Evolutionary conservation across 2,888 invertebrate species (phyloP), one percentile per base, ranked within the genome.

Genomic region (Artemia sinica): DNA sequence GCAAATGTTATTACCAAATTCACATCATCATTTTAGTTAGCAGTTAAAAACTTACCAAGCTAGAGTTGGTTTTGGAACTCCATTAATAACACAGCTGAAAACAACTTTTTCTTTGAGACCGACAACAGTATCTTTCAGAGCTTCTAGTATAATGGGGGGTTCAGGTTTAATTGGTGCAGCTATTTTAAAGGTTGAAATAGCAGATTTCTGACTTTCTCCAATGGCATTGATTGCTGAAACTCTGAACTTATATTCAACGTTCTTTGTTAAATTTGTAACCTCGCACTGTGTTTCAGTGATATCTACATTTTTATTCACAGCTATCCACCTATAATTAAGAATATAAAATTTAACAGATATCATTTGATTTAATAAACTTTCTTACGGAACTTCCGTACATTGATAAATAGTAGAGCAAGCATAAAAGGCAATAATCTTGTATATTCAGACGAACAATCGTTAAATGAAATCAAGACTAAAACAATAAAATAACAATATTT

Each of bases 211-310:
- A 71, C 85, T 84, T 2, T 83, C 81, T 10, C 90, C 89, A 66
- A 86, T 84, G 77, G 84, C 84, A 75, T 91, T 91, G 1, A 87
- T 83, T 28, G 89, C 89, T 71, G 84, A 85, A 2, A 86, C 84
- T 74, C 87, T 82, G 79, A 89, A 88, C 73, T 84, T 83, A 73
- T 88, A 86, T 73, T 86, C 85, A 7, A 82, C 81, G 71, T 84
- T 83, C 0, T 81, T 82, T 72, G 80, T 82, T 69, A 88, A 77
- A 72, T 83, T 84, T 63, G 82, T 83, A 4, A 88, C 81, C 69
- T 81, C 83, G 73, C 83, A 81, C 48, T 86, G 86, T 13, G 85
- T 85, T 73, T 83, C 84, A 67, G 79, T 82, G 70, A 88, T 81
- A 51, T 72, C 78, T 74, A 84, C 83, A 69, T 82, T 82, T 69